Evolutionary conservation across 2,113 vertebrate species (phyloP).

Genomic region (Corvus hawaiiensis): DNA sequence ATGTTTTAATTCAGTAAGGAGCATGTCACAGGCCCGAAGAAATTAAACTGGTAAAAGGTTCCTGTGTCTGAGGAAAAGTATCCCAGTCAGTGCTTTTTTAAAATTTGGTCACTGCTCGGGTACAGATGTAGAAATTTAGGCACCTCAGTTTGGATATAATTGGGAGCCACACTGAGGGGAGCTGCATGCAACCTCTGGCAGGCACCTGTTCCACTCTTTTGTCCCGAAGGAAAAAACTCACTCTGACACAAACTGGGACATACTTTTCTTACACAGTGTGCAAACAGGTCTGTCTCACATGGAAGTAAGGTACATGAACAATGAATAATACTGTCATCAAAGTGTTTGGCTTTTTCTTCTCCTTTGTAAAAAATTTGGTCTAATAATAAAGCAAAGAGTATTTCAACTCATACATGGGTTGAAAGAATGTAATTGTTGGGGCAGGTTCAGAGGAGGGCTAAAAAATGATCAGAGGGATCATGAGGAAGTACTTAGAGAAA

Average conservation of each 20-base stretch:
- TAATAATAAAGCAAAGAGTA: neutral
- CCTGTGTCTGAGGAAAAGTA: neutral
- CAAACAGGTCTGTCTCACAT: neutral
- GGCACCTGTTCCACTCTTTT: neutral
- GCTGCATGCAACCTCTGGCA: neutral
- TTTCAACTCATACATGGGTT: neutral
- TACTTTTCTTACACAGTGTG: neutral
- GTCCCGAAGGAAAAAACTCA: neutral
- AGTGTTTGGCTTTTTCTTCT: neutral
- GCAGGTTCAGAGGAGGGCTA: neutral
- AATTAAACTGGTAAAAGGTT: neutral
- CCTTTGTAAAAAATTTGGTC: neutral
- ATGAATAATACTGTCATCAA: neutral
- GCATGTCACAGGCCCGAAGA: neutral
- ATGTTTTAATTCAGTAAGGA: neutral
- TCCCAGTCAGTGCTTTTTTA: neutral
- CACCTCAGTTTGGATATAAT: fast-evolving
- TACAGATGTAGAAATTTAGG: neutral
- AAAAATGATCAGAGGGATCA: neutral
- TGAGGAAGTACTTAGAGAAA: neutral
- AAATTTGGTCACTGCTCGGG: neutral
- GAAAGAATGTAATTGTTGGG: neutral
- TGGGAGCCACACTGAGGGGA: neutral
- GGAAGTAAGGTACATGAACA: neutral
- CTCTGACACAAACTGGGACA: neutral